These are phyloP conservation scores for Achatina immaculata DNA, from an alignment of 1,140 invertebrate species.

Conservation along the genomic window DNA sequence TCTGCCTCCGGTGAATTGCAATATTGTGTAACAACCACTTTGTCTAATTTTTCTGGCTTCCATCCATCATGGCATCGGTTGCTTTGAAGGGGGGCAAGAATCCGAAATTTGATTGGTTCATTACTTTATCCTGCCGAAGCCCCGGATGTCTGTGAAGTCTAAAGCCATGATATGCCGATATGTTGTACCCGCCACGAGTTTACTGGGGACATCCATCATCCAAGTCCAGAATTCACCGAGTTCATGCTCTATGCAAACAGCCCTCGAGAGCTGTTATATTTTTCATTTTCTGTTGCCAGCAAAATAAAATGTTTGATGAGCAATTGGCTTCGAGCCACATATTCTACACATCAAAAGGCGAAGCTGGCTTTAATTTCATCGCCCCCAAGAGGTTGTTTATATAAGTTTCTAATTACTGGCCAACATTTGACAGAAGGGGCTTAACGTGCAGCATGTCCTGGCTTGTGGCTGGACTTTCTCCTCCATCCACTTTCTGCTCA, in stretches of 20 bases:
- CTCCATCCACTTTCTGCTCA: too few species aligned
- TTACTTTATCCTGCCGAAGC: slow-evolving; percentile 1
- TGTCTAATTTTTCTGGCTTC: slow-evolving; percentile 7
- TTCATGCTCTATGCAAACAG: slow-evolving; percentile 9
- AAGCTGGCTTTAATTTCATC: slow-evolving; percentile 18
- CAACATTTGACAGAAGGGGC: slow-evolving; percentile 6
- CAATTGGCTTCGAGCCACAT: slow-evolving; percentile 27
- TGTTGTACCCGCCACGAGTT: slow-evolving; percentile 17
- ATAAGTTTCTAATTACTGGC: slow-evolving; percentile 22
- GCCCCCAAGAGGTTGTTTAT: slow-evolving; percentile 1
- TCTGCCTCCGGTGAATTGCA: not conserved
- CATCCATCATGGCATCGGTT: not conserved
- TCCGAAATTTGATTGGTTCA: slow-evolving; percentile 9
- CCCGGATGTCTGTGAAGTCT: slow-evolving; percentile 13
- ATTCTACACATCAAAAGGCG: slow-evolving; percentile 18
- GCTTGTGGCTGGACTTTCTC: too few species aligned
- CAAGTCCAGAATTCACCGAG: not conserved
- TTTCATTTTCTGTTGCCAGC: not conserved
- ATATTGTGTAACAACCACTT: slow-evolving; percentile 2
- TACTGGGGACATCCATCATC: slow-evolving; percentile 34
- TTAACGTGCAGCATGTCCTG: too few species aligned
- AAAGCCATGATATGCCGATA: slow-evolving; percentile 19
- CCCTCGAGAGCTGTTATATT: slow-evolving; percentile 22
- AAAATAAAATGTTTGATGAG: slow-evolving; percentile 30
- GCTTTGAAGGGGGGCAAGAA: not conserved